Conservation (phyloP, 37 sponge, comb jelly and placozoan species). For the Aplysina aerophoba region DNA sequence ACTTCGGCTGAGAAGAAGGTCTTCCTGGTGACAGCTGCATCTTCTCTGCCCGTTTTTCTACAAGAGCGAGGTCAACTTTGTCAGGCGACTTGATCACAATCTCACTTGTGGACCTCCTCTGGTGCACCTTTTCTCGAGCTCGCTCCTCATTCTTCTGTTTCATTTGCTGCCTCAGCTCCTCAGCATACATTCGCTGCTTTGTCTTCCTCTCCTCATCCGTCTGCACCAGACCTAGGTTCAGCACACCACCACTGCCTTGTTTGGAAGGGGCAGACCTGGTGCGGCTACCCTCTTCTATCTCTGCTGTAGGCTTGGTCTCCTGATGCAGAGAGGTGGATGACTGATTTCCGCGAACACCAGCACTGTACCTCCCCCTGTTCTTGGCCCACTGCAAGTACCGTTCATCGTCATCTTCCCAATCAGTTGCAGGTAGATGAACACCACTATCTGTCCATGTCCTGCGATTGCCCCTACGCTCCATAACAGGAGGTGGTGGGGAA, state of each 20-base stretch:
- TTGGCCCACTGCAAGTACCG: conserved; percentile 53
- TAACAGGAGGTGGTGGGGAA: too few species aligned
- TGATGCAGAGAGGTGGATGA: conserved; percentile 52
- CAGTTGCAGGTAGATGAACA: not conserved
- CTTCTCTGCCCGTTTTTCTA: too few species aligned
- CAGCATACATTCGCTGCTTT: conserved; percentile 62
- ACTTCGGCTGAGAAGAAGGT: too few species aligned
- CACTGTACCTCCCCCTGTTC: not conserved
- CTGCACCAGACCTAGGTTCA: conserved; percentile 8
- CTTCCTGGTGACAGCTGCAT: too few species aligned
- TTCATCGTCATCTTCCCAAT: conserved; percentile 68
- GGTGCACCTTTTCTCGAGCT: not conserved
- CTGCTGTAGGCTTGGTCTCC: not conserved
- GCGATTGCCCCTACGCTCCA: not conserved
- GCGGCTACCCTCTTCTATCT: not conserved
- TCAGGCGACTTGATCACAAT: too few species aligned
- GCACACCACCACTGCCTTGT: not conserved
- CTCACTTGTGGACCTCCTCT: too few species aligned
- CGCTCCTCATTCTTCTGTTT: conserved; percentile 19
- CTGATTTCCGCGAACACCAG: not conserved
- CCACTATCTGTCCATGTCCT: not conserved
- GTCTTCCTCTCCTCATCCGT: conserved; percentile 34
- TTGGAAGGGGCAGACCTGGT: conserved; percentile 13
- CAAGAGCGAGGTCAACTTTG: too few species aligned
- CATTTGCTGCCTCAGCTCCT: conserved; percentile 68